Percentiles rank a stretch among this genome's conserved stretches.
Evolutionary conservation across 2,113 vertebrate genomes (phyloP).

Genomic region (Myodes glareolus): DNA sequence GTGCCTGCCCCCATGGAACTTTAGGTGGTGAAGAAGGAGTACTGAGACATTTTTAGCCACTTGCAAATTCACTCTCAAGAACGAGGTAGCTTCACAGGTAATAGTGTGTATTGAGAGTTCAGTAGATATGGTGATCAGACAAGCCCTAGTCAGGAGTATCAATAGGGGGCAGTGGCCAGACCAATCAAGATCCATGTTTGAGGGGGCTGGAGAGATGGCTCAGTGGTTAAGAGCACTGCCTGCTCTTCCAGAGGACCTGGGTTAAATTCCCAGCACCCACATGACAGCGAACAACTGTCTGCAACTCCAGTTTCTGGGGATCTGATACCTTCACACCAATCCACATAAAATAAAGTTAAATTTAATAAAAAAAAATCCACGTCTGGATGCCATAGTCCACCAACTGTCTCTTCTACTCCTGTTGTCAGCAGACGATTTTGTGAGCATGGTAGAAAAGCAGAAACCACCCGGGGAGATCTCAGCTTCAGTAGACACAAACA

Average conservation of each 20-base stretch:
- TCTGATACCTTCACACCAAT: too few species aligned
- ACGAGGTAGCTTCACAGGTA: not conserved
- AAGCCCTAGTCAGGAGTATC: not conserved
- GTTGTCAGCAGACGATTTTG: not conserved
- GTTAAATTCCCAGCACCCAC: too few species aligned
- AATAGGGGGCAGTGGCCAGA: not conserved
- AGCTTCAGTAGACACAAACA: not conserved
- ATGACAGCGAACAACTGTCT: too few species aligned
- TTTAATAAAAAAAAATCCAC: not conserved
- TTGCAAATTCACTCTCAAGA: constrained; percentile 24
- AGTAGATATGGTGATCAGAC: not conserved
- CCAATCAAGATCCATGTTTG: not conserved
- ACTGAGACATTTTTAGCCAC: not conserved
- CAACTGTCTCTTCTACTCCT: not conserved
- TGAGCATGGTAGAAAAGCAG: not conserved
- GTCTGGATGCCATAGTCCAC: not conserved
- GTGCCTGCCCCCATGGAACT: not conserved
- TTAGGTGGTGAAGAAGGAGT: not conserved
- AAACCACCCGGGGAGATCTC: not conserved
- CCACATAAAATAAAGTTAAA: too few species aligned
- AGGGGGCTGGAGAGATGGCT: too few species aligned
- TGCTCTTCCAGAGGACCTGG: too few species aligned
- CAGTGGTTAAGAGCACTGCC: too few species aligned
- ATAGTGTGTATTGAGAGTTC: not conserved
- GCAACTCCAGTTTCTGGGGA: too few species aligned